Percentiles rank a stretch among this genome's conserved stretches.
These are phyloP conservation scores for Apoda limacodes DNA, from an alignment of 2,888 invertebrate genomes.

Conservation along the genomic window DNA sequence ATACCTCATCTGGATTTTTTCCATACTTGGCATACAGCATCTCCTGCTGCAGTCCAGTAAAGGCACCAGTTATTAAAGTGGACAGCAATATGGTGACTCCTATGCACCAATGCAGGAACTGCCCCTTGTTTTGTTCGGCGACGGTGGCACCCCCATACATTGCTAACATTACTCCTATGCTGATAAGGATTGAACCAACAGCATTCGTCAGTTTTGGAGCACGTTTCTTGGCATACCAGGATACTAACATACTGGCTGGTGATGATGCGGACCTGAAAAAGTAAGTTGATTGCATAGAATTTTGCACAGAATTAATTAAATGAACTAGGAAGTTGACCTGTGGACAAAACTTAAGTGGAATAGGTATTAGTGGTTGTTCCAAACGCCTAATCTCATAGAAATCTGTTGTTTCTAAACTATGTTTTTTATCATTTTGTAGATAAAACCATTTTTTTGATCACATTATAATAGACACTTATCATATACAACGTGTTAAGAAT, in stretches of 20 bases:
- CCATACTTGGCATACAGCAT: slow-evolving; percentile 50
- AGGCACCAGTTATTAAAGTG: slow-evolving; percentile 49
- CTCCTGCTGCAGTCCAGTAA: slow-evolving; percentile 57
- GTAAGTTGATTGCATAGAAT: no score
- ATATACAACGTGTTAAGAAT: no score
- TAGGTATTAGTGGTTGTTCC: no score
- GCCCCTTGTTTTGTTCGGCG: slow-evolving; percentile 37
- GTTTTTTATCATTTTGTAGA: no score
- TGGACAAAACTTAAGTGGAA: no score
- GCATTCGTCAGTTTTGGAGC: slow-evolving; percentile 39
- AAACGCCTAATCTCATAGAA: no score
- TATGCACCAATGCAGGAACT: slow-evolving; percentile 46
- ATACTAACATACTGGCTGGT: slow-evolving; percentile 55
- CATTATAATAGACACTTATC: no score
- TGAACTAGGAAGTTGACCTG: no score
- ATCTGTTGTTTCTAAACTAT: no score
- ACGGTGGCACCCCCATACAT: slow-evolving; percentile 51
- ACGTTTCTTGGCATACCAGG: slow-evolving; percentile 43
- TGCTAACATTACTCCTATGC: slow-evolving; percentile 45
- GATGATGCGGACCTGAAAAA: slow-evolving; percentile 53
- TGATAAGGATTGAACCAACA: slow-evolving; percentile 49
- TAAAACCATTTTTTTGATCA: no score
- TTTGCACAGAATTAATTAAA: no score
- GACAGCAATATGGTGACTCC: slow-evolving; percentile 45
- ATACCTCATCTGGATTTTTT: slow-evolving; percentile 59